A percentile compares a stretch with the other conserved stretches of the same genome.
phyloP scores from a whole-genome alignment of 2,797 vertebrate species.

The Myotis daubentonii region DNA sequence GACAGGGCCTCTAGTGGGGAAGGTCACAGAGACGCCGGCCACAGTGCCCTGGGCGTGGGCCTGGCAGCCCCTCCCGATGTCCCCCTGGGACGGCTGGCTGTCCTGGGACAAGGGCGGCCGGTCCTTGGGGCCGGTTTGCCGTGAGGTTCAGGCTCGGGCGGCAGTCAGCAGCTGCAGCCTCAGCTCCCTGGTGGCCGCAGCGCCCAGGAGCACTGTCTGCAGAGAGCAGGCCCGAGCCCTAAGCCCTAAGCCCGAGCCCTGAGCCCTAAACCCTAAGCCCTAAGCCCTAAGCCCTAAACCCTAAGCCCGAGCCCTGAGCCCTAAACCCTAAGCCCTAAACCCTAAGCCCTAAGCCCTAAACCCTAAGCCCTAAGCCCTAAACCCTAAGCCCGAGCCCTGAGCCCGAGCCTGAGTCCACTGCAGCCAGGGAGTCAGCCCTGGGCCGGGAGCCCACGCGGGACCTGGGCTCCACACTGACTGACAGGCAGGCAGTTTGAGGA shows the following conservation, averaged over 20 bases:
- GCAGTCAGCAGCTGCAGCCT: rapidly evolving
- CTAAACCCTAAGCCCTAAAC: too few species aligned
- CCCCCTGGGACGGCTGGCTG: rapidly evolving
- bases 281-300: too few species aligned
- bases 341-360: too few species aligned
- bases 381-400: too few species aligned
- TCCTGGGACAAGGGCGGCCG: rapidly evolving
- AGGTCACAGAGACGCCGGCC: rapidly evolving
- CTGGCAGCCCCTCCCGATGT: rapidly evolving
- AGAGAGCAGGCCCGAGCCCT: too few species aligned
- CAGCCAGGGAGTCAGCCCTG: rapidly evolving
- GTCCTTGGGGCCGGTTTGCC: background rate
- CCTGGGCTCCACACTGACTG: background rate
- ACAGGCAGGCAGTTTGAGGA: background rate
- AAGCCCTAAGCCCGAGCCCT: too few species aligned
- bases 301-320: too few species aligned
- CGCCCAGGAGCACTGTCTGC: rapidly evolving
- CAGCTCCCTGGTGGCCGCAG: rapidly evolving
- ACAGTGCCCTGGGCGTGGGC: background rate
- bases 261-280: too few species aligned
- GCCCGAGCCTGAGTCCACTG: too few species aligned
- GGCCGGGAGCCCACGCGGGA: rapidly evolving
- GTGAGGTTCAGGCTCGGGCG: rapidly evolving
- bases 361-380: too few species aligned
- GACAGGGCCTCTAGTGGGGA: rapidly evolving